Evolutionary conservation across 2,113 vertebrate genomes (phyloP).

Genomic region (Candoia aspera): DNA sequence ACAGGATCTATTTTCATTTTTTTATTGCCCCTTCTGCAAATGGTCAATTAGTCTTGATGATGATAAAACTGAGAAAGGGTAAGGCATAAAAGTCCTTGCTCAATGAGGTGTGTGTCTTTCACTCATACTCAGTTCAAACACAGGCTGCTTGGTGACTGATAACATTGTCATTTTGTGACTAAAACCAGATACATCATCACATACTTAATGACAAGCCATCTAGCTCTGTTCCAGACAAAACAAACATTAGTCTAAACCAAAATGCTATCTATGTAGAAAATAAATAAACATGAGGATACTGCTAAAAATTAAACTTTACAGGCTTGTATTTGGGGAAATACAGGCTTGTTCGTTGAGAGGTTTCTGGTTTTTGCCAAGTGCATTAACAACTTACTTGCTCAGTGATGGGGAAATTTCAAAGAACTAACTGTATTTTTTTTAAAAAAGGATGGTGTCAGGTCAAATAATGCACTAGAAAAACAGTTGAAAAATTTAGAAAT

Average conservation of each 20-base stretch:
- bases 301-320: conserved; percentile 22
- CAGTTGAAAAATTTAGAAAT: not conserved
- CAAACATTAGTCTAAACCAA: conserved; percentile 41
- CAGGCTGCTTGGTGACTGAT: conserved; percentile 47
- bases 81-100: conserved; percentile 42
- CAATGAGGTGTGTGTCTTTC: conserved; percentile 51
- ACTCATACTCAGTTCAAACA: conserved; percentile 52
- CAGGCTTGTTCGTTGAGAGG: not conserved
- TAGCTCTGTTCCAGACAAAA: conserved; percentile 41
- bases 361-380: conserved; percentile 6
- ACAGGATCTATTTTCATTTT: conserved; percentile 49
- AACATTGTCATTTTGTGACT: conserved; percentile 40
- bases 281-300: rapidly evolving
- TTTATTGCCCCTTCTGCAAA: conserved; percentile 50
- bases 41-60: conserved; percentile 57
- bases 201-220: conserved; percentile 35
- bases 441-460: not conserved
- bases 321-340: not conserved
- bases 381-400: rapidly evolving
- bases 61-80: conserved; percentile 53
- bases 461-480: not conserved
- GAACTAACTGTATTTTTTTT: not conserved
- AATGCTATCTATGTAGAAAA: conserved; percentile 30
- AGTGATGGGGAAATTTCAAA: not conserved
- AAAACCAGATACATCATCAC: conserved; percentile 45